Evolutionary conservation across 2,797 vertebrate genomes (phyloP).

Genomic region (Falco concolor): DNA sequence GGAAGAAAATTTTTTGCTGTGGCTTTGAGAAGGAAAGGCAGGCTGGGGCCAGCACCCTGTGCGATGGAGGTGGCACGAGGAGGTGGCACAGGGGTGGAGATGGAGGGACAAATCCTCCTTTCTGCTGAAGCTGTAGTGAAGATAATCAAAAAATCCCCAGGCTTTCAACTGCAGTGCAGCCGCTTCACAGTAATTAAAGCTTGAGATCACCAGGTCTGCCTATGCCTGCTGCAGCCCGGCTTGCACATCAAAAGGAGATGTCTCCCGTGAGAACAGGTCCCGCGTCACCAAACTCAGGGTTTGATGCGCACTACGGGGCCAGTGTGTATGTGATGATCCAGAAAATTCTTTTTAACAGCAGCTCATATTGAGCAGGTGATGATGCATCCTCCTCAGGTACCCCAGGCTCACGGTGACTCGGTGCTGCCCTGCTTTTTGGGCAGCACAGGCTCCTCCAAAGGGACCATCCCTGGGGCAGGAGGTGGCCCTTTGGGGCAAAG

Average conservation of each 20-base stretch:
- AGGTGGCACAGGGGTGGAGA: background rate
- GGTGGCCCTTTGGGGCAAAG: background rate
- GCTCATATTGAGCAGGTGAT: background rate
- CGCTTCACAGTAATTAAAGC: background rate
- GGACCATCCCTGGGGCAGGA: background rate
- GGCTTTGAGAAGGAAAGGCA: background rate
- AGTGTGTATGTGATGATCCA: background rate
- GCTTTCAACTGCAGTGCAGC: background rate
- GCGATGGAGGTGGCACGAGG: rapidly evolving
- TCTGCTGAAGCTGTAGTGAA: background rate
- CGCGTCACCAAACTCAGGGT: background rate
- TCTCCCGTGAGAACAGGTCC: background rate
- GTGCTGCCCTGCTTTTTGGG: background rate
- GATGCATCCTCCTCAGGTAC: rapidly evolving
- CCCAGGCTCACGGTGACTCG: rapidly evolving
- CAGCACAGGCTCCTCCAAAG: background rate
- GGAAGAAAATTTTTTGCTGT: background rate
- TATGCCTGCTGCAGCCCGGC: background rate
- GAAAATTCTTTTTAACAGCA: background rate
- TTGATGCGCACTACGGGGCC: background rate
- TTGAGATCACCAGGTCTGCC: background rate
- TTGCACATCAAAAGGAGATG: background rate
- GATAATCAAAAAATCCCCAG: background rate
- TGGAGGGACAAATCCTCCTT: background rate
- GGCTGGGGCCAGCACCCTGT: background rate